These are phyloP conservation scores for Phylloscopus collybita DNA, from an alignment of 2,797 vertebrate species.

Conservation along the genomic window DNA sequence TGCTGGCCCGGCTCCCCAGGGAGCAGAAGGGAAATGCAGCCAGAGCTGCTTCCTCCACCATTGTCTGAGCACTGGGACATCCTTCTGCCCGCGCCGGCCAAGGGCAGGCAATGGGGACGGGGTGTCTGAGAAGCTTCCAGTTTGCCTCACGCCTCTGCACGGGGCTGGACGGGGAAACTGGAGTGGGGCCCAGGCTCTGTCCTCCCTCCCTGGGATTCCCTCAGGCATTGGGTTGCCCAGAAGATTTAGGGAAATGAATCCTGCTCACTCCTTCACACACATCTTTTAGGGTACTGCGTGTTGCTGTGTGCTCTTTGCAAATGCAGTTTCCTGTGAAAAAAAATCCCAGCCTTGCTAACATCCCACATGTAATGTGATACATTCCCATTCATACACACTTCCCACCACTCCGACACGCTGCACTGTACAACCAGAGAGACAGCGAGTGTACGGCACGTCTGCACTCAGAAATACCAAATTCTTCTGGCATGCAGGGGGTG, in stretches of 20 bases:
- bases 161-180: background rate
- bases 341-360: conserved; percentile 53
- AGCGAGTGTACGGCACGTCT: background rate
- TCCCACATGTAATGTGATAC: conserved; percentile 55
- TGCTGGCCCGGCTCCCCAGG: background rate
- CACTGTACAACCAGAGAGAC: conserved; percentile 33
- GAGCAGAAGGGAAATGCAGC: conserved; percentile 24
- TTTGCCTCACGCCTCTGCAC: background rate
- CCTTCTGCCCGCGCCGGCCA: background rate
- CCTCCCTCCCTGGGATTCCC: conserved; percentile 8
- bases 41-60: conserved; percentile 19
- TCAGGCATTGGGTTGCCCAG: background rate
- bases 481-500: background rate
- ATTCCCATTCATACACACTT: conserved; percentile 59
- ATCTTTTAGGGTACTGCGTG: conserved; percentile 16
- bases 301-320: conserved; percentile 51
- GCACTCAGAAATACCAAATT: background rate
- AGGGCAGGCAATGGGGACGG: background rate
- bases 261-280: background rate
- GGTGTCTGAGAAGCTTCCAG: background rate
- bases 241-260: conserved; percentile 21
- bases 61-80: conserved; percentile 15
- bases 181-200: background rate
- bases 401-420: conserved; percentile 21
- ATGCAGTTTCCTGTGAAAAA: conserved; percentile 57